Evolutionary conservation across 2,888 invertebrate genomes (phyloP).

Genomic region (Drosophila subsilvestris): DNA sequence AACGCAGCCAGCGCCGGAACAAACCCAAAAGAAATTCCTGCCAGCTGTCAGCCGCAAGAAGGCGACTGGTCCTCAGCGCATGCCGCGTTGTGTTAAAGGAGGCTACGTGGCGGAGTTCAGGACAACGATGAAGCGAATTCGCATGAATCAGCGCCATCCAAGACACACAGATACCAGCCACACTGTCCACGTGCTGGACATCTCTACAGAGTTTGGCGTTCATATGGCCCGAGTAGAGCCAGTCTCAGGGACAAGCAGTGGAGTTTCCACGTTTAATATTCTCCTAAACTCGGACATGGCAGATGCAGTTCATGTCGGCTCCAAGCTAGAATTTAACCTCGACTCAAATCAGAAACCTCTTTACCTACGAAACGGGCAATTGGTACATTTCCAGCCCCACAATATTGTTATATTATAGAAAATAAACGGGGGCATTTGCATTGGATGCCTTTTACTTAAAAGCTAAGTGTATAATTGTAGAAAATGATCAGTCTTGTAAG

Average conservation of each 20-base stretch:
- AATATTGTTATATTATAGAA: not conserved
- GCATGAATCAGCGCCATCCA: constrained; percentile 30
- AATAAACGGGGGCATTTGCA: not conserved
- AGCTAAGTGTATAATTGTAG: not conserved
- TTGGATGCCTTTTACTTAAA: not conserved
- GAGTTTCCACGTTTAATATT: constrained; percentile 11
- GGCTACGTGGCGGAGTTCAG: constrained; percentile 18
- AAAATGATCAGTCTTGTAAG: constrained; percentile 53
- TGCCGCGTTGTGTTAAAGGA: constrained; percentile 11
- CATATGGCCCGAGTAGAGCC: constrained; percentile 15
- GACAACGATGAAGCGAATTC: constrained; percentile 1
- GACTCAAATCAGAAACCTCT: constrained; percentile 22
- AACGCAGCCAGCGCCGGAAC: constrained; percentile 8
- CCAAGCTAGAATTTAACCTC: constrained; percentile 12
- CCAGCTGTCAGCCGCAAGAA: not conserved
- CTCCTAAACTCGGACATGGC: not conserved
- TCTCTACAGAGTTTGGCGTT: constrained; percentile 13
- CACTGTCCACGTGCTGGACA: not conserved
- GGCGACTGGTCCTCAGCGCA: not conserved
- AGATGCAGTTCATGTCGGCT: constrained; percentile 2
- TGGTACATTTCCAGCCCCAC: constrained; percentile 3
- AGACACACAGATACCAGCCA: constrained; percentile 8
- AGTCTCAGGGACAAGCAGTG: not conserved
- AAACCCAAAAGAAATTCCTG: constrained; percentile 3
- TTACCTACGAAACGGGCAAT: constrained; percentile 2